Evolutionary conservation across 2,113 vertebrate genomes (phyloP).

Genomic region (Sinocyclocheilus grahami): DNA sequence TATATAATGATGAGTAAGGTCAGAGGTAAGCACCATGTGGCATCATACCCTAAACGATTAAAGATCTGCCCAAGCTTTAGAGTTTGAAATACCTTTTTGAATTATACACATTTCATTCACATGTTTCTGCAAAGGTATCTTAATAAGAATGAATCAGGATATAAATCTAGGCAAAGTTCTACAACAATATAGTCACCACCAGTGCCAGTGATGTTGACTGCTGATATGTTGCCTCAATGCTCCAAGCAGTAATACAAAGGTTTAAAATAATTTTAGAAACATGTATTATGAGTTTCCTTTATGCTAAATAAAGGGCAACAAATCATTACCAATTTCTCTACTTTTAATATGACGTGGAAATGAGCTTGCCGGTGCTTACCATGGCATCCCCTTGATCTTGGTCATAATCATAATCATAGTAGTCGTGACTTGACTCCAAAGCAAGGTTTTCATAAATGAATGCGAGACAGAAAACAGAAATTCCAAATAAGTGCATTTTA

Average conservation of each 20-base stretch:
- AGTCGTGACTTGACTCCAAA: conserved; percentile 65
- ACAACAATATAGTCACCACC: background rate
- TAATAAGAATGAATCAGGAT: background rate
- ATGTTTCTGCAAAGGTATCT: background rate
- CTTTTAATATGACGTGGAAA: background rate
- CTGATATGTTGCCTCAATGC: background rate
- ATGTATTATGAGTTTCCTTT: background rate
- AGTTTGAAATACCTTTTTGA: background rate
- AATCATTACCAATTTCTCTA: background rate
- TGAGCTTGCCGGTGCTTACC: conserved; percentile 64
- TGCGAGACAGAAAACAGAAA: conserved; percentile 63
- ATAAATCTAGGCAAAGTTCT: background rate
- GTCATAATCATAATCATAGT: conserved; percentile 71
- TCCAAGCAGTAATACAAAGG: background rate
- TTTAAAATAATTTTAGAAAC: background rate
- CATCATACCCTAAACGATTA: background rate
- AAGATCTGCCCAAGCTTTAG: background rate
- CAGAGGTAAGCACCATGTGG: background rate
- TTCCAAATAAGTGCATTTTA: conserved; percentile 75
- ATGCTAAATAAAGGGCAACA: background rate
- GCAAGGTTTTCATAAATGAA: conserved; percentile 70
- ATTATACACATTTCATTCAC: background rate
- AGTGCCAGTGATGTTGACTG: background rate
- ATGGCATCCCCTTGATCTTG: conserved; percentile 69
- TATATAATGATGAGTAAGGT: background rate